These are phyloP conservation scores for Dysmachus trigonus DNA, from an alignment of 2,888 invertebrate species.

Conservation along the genomic window DNA sequence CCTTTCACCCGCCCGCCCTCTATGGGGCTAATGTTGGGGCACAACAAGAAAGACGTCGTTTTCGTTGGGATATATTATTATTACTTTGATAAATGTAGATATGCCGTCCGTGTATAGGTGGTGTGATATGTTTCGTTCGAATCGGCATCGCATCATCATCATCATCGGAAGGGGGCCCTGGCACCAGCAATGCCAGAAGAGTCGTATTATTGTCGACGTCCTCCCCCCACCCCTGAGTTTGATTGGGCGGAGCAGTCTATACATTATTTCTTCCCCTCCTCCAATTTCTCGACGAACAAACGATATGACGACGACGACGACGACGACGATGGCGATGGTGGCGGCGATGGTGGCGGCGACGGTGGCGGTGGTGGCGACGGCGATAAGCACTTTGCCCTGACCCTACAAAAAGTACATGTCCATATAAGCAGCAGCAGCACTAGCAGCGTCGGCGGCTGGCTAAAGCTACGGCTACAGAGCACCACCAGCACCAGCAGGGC, in stretches of 20 bases:
- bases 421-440: not conserved
- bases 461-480: not conserved
- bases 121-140: slow-evolving; percentile 38
- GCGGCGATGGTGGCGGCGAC: slow-evolving; percentile 8
- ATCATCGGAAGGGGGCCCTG: not conserved
- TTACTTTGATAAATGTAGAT: slow-evolving; percentile 18
- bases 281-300: not conserved
- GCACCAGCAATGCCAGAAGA: not conserved
- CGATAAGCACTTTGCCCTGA: not conserved
- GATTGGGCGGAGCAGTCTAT: slow-evolving; percentile 49
- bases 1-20: not conserved
- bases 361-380: not conserved
- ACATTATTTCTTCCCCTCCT: slow-evolving; percentile 37
- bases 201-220: slow-evolving; percentile 46
- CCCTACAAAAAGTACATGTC: slow-evolving; percentile 35
- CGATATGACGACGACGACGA: not conserved
- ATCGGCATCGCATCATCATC: slow-evolving; percentile 30
- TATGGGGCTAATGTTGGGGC: not conserved
- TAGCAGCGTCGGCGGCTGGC: not conserved
- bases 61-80: not conserved
- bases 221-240: slow-evolving; percentile 40
- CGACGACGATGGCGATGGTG: not conserved
- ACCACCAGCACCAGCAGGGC: not conserved
- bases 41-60: not conserved
- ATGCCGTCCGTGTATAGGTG: not conserved